Percentiles rank a stretch among this genome's conserved stretches.
Conservation (phyloP, 2,113 vertebrate species). For the Bolborhynchus lineola region DNA sequence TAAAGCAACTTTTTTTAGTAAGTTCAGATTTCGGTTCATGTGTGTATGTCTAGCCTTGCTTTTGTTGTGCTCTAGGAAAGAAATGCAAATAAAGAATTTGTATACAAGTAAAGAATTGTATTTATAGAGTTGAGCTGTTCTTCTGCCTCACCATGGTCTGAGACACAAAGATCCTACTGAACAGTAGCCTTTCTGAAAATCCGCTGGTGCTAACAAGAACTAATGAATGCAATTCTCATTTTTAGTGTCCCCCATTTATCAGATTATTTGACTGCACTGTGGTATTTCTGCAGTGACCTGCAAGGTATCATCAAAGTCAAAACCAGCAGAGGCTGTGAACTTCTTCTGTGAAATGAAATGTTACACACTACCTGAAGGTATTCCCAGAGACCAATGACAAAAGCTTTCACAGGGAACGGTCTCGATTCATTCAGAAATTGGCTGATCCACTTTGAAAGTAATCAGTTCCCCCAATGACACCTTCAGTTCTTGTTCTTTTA, state of each 20-base stretch:
- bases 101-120: not conserved
- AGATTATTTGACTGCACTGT: not conserved
- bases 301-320: not conserved
- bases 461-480: not conserved
- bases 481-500: not conserved
- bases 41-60: not conserved
- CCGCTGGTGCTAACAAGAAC: not conserved
- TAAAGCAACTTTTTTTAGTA: not conserved
- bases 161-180: not conserved
- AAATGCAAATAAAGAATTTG: not conserved
- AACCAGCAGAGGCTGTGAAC: not conserved
- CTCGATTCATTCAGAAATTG: not conserved
- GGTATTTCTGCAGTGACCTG: constrained; percentile 7
- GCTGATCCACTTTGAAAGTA: not conserved
- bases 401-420: not conserved
- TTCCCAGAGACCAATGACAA: not conserved
- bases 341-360: not conserved
- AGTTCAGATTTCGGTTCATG: not conserved
- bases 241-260: constrained; percentile 5
- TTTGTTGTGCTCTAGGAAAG: not conserved
- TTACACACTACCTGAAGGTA: not conserved
- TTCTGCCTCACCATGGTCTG: not conserved
- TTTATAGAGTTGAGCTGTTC: not conserved
- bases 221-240: constrained; percentile 14
- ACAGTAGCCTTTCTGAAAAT: not conserved